A percentile compares a stretch with the other conserved stretches of the same genome.
Evolutionary conservation across 1,140 invertebrate genomes (phyloP).

Genomic region (Oncopeltus fasciatus): DNA sequence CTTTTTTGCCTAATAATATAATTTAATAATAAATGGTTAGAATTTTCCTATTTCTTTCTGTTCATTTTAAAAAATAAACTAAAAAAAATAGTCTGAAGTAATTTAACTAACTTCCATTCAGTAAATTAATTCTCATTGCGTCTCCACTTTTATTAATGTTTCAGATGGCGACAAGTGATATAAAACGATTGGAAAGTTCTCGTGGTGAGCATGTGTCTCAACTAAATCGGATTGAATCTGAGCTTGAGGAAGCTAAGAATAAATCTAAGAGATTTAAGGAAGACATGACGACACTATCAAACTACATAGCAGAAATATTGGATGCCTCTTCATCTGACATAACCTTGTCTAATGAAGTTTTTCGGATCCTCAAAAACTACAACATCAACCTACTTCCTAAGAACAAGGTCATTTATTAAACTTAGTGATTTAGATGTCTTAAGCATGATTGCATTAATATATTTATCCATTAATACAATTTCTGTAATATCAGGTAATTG

Average conservation of each 20-base stretch:
- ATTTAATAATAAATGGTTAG: no score
- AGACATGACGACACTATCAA: background rate
- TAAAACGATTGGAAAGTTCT: conserved; percentile 44
- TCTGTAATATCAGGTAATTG: no score
- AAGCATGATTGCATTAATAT: no score
- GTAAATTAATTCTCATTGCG: background rate
- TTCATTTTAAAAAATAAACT: no score
- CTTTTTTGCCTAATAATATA: no score
- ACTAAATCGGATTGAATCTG: conserved; percentile 43
- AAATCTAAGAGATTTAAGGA: background rate
- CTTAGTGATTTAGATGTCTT: no score
- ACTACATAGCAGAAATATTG: background rate
- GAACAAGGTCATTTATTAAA: conserved; percentile 4
- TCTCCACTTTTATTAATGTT: conserved; percentile 13
- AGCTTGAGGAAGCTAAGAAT: conserved; percentile 34
- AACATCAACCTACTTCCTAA: background rate
- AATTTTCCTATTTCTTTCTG: no score
- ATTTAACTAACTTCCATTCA: background rate
- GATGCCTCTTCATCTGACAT: background rate
- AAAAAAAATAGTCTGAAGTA: no score
- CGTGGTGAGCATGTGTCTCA: conserved; percentile 40
- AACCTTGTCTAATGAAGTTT: background rate
- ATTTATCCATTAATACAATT: no score
- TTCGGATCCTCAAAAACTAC: background rate
- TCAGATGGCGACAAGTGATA: conserved; percentile 42